phyloP scores from a whole-genome alignment of 2,888 invertebrate genomes.

The Paralinhomoeus sp. region DNA sequence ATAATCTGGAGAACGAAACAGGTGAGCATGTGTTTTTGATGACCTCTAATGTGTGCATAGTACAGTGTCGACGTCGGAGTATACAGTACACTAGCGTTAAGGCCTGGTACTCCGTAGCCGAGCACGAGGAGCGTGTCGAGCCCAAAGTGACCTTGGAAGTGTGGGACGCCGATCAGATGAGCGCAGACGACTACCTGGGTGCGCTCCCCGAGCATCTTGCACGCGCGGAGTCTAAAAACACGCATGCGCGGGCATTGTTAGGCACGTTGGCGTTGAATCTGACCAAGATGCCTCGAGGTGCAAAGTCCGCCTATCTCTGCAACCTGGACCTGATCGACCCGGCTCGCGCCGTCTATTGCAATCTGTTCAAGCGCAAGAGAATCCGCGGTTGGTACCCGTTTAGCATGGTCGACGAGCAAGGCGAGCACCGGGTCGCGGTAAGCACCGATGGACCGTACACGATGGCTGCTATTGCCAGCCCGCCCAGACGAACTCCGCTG shows the following conservation, averaged over 20 bases:
- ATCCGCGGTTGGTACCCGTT: conserved; percentile 35
- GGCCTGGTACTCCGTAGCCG: conserved; percentile 49
- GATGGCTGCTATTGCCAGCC: too few relatives aligned
- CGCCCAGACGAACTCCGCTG: too few relatives aligned
- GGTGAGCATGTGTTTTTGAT: too few relatives aligned
- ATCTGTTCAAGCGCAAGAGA: conserved; percentile 30
- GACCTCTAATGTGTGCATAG: too few relatives aligned
- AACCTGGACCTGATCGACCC: conserved; percentile 15
- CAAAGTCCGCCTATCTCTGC: conserved; percentile 38
- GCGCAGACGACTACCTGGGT: conserved; percentile 56
- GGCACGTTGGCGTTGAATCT: too few relatives aligned
- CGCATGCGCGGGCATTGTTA: too few relatives aligned
- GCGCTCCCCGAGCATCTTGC: too few relatives aligned
- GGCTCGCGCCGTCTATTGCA: conserved; percentile 26
- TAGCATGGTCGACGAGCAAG: conserved; percentile 27
- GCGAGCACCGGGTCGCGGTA: conserved; percentile 20
- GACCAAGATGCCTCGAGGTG: conserved; percentile 30
- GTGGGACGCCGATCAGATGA: conserved; percentile 58
- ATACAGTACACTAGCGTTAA: too few relatives aligned
- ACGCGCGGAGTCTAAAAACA: too few relatives aligned
- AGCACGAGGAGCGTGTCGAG: conserved; percentile 46
- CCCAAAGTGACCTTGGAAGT: conserved; percentile 53
- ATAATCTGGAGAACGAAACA: conserved; percentile 40
- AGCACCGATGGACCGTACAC: too few relatives aligned
- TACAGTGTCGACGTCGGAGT: too few relatives aligned